A percentile compares a stretch with the other conserved stretches of the same genome.
These are phyloP conservation scores for Leptinotarsa peninsularis DNA, from an alignment of 2,888 invertebrate species.

Conservation along the genomic window DNA sequence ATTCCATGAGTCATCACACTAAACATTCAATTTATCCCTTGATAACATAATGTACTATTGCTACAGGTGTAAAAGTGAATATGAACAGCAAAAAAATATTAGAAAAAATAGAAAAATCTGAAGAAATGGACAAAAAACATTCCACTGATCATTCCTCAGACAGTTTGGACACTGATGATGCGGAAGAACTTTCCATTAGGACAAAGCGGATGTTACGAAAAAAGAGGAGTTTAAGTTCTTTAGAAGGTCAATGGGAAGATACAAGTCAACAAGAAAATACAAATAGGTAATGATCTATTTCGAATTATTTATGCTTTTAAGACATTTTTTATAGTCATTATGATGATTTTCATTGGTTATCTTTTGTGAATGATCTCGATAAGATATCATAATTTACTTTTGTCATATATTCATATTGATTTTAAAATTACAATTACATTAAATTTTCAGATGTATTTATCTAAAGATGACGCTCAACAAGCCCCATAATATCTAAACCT, in stretches of 20 bases:
- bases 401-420: too few species aligned
- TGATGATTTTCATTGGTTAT: too few species aligned
- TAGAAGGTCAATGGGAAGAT: conserved; percentile 73
- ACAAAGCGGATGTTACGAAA: conserved; percentile 67
- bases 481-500: too few species aligned
- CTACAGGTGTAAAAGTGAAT: conserved; percentile 21
- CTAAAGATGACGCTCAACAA: too few species aligned
- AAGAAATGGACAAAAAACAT: conserved; percentile 47
- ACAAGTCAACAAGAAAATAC: conserved; percentile 39
- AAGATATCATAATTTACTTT: too few species aligned
- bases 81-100: conserved; percentile 5
- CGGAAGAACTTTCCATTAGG: conserved; percentile 33
- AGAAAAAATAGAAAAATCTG: conserved; percentile 12
- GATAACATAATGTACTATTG: too few species aligned
- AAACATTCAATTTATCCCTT: too few species aligned
- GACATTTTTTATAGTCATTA: too few species aligned
- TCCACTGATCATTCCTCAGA: conserved; percentile 51
- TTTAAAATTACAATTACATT: too few species aligned
- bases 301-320: neutral
- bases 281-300: conserved; percentile 39
- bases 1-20: neutral
- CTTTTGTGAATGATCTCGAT: too few species aligned
- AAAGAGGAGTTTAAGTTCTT: conserved; percentile 70
- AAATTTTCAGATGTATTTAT: too few species aligned
- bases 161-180: conserved; percentile 45